Conservation (phyloP, 1,140 invertebrate genomes). For the Triops cancriformis region DNA sequence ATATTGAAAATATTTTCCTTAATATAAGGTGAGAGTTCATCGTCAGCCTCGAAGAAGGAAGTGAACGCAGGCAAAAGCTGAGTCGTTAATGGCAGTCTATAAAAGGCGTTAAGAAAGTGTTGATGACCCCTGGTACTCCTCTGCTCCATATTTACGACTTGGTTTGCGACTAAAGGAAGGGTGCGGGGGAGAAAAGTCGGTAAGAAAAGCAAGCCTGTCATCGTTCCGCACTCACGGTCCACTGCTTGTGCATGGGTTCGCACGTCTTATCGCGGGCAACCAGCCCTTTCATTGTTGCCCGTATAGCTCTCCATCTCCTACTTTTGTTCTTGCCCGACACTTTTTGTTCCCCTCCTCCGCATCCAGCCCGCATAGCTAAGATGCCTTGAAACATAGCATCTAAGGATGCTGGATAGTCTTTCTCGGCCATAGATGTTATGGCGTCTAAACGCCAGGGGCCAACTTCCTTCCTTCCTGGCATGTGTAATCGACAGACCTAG, state of each 20-base stretch:
- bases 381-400: background rate
- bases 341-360: background rate
- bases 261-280: constrained; percentile 12
- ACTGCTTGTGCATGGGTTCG: constrained; percentile 12
- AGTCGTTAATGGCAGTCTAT: background rate
- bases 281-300: constrained; percentile 6
- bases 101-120: constrained; percentile 3
- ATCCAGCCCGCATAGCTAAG: background rate
- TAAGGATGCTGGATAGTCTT: background rate
- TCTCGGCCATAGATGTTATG: background rate
- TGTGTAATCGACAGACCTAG: background rate
- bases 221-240: constrained; percentile 11
- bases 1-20: background rate
- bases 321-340: background rate
- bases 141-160: constrained; percentile 1
- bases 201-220: background rate
- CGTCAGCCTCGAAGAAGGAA: background rate
- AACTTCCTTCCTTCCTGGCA: background rate
- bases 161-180: background rate
- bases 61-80: background rate
- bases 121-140: background rate
- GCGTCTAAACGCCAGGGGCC: background rate
- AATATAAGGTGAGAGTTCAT: background rate
- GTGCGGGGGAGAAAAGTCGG: background rate
- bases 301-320: constrained; percentile 5